Conservation (phyloP, 2,888 invertebrate genomes). For the Helobdella robusta region DNA sequence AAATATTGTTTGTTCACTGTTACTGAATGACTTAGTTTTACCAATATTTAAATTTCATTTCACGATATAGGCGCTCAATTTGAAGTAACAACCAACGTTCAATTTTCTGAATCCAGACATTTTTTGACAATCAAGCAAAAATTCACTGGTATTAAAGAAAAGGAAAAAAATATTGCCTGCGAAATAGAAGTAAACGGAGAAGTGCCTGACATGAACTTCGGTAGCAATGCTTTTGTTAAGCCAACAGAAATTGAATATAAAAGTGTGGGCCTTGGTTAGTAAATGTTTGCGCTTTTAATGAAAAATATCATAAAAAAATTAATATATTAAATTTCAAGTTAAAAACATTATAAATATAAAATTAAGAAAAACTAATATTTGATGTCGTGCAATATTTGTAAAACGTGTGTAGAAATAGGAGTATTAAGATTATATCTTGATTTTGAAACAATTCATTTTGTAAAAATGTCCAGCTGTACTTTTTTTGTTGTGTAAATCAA, state of each 20-base stretch:
- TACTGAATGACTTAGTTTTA: too few species aligned
- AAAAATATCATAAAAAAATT: too few species aligned
- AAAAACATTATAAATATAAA: too few species aligned
- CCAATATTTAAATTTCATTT: background rate
- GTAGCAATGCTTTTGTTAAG: conserved; percentile 61
- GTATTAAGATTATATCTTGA: too few species aligned
- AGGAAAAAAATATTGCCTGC: conserved; percentile 46
- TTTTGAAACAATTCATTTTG: too few species aligned
- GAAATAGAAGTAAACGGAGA: conserved; percentile 64
- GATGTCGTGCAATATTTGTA: too few species aligned
- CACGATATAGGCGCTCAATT: conserved; percentile 65
- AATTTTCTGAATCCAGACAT: conserved; percentile 66
- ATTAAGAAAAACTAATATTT: too few species aligned
- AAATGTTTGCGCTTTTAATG: conserved; percentile 32
- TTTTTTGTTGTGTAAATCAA: too few species aligned
- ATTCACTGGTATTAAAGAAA: conserved; percentile 58
- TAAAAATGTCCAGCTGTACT: too few species aligned
- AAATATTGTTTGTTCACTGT: background rate
- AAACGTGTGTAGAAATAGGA: too few species aligned
- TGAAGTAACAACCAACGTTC: conserved; percentile 72
- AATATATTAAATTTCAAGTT: too few species aligned
- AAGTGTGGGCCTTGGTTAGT: conserved; percentile 58
- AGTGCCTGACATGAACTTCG: conserved; percentile 62
- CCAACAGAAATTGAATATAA: conserved; percentile 79
- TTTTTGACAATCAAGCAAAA: conserved; percentile 61